Conservation (phyloP, 1,140 invertebrate genomes). For the Apocrypta bakeri region DNA sequence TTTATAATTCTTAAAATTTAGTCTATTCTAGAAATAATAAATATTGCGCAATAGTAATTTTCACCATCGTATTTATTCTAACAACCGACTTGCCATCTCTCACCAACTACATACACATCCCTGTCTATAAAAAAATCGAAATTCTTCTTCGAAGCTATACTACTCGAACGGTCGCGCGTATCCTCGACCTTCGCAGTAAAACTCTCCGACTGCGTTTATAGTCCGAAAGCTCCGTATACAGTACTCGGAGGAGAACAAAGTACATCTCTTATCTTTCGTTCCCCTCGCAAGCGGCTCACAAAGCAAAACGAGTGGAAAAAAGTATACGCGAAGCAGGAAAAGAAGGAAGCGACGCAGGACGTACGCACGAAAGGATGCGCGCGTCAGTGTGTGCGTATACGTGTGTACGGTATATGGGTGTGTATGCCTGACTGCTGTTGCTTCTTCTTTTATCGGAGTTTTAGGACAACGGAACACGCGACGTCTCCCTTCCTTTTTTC, state of each 20-base stretch:
- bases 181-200: neutral
- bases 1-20: too few species aligned
- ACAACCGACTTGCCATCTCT: neutral
- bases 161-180: neutral
- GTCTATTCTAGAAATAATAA: too few species aligned
- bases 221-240: neutral
- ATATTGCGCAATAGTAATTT: too few species aligned
- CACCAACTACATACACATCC: neutral
- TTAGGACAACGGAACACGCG: conserved; percentile 14
- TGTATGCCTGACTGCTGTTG: neutral
- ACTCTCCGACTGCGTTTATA: neutral
- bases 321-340: neutral
- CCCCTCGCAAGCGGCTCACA: neutral
- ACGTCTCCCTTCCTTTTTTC: neutral
- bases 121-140: neutral
- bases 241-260: neutral
- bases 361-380: conserved; percentile 26
- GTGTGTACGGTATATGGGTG: too few species aligned
- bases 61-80: neutral
- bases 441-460: conserved; percentile 7
- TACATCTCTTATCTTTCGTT: neutral
- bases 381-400: too few species aligned
- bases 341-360: neutral
- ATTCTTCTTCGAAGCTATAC: neutral
- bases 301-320: conserved; percentile 5